Base-by-base conservation (phyloP, 2,113 vertebrate species). In the Columba janthina region DNA sequence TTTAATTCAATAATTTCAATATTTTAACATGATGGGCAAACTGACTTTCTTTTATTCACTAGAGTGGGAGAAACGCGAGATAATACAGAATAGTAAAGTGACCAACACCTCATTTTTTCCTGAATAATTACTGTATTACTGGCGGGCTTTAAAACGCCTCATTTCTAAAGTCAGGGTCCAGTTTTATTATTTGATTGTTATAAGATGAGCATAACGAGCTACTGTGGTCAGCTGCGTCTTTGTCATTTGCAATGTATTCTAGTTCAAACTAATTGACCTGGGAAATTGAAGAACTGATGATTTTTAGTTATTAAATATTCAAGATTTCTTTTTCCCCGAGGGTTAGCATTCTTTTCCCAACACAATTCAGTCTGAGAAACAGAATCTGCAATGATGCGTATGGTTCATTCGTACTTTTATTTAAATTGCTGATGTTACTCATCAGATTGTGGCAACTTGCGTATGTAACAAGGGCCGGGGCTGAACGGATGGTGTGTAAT, bases 291-390 rank as follows among this genome's bases (percentile, higher is more conserved):
- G 50, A 66, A 36, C 2, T 66, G 17, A 1, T 21, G 56, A 11
- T 4, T 51, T 61, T 34, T 62, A 34, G 21, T 32, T 58, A 29
- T 21, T 77, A 28, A 50, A 44, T 28, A 60, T 34, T 62, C 38
- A 40, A 14, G 80, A 82, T 22, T 36, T 7, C 2, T 78, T 75
- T 12, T 8, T 6, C 16, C 21, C 5, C 0, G 0, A 15, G 29
- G 18, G 3, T 88, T 36, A 38, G 36, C 2, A 36, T 40, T 91
- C 40, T 81, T 28, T 53, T 31, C 14, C 19, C 31, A 51, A 7
- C 12, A 34, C 0, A 26, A 5, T 72, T 24, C 21, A 21, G 6
- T 26, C 21, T 77, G 75, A 62, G n/a, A 42, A 18, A 15, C 2
- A 57, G 26, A 34, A 38, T 16, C 28, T 88, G 70, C 64, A 15